Evolutionary conservation across 2,797 vertebrate genomes (phyloP).

Genomic region (Antrozous pallidus): DNA sequence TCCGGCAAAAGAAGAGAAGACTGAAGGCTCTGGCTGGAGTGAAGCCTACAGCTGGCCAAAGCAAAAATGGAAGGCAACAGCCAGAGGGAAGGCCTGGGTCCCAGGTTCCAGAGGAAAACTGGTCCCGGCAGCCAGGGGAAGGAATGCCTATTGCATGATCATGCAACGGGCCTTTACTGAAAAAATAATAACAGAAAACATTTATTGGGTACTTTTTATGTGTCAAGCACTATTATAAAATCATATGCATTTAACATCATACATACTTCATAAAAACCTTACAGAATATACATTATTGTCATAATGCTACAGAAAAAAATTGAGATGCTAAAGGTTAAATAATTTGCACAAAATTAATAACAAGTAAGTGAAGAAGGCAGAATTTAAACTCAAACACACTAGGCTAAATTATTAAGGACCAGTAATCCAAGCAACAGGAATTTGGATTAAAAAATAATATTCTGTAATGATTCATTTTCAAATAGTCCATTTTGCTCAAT

Average conservation of each 20-base stretch:
- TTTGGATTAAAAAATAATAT: slow-evolving; percentile 26
- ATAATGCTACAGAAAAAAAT: slow-evolving; percentile 23
- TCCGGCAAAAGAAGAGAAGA: no score
- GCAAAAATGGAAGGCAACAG: no score
- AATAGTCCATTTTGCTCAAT: slow-evolving; percentile 33
- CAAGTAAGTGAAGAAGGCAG: not conserved
- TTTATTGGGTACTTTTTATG: not conserved
- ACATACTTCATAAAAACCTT: not conserved
- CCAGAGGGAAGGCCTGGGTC: no score
- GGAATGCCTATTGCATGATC: no score
- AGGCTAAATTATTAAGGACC: not conserved
- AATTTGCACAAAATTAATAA: not conserved
- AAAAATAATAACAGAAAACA: not conserved
- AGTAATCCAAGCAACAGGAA: not conserved
- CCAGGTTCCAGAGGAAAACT: no score
- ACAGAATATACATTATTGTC: not conserved
- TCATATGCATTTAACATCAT: not conserved
- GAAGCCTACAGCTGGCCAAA: no score
- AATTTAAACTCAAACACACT: not conserved
- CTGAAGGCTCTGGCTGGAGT: no score
- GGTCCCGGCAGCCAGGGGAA: no score
- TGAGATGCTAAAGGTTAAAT: not conserved
- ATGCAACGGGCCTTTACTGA: no score
- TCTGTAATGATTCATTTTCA: slow-evolving; percentile 35
- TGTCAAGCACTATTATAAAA: slow-evolving; percentile 14